These are phyloP conservation scores for Leucophenga varia DNA, from an alignment of 1,140 invertebrate species.

Conservation along the genomic window DNA sequence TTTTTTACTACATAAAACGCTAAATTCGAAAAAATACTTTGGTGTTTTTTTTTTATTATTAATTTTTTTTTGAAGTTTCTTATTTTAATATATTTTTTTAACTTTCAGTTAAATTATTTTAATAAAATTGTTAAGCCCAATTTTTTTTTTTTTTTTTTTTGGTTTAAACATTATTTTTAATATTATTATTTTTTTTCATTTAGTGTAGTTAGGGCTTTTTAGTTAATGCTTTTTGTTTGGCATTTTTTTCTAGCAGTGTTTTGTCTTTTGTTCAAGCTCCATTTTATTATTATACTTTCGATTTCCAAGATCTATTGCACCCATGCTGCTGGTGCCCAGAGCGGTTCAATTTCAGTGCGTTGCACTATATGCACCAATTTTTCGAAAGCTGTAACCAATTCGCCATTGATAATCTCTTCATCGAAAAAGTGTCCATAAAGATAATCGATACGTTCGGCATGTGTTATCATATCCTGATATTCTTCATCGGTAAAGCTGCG, in stretches of 20 bases:
- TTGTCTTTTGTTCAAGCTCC: slow-evolving; percentile 17
- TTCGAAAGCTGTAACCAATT: slow-evolving; percentile 83
- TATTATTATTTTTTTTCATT: no score
- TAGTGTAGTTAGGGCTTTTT: neutral
- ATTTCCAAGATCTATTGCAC: slow-evolving; percentile 75
- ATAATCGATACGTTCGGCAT: slow-evolving; percentile 87
- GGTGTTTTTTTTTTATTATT: no score
- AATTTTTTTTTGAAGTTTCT: slow-evolving; percentile 1
- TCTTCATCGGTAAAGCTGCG: slow-evolving; percentile 93
- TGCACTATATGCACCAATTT: slow-evolving; percentile 81
- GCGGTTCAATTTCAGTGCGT: slow-evolving; percentile 86
- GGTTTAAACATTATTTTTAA: no score
- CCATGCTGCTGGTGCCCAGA: slow-evolving; percentile 96
- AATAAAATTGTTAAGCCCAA: neutral
- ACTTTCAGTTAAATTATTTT: slow-evolving; percentile 2
- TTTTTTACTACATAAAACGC: no score
- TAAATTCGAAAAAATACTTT: no score
- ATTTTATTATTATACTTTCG: slow-evolving; percentile 2
- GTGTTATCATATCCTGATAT: slow-evolving; percentile 85
- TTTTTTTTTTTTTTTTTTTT: no score
- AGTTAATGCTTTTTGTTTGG: neutral
- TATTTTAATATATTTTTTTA: neutral
- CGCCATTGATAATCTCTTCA: slow-evolving; percentile 87
- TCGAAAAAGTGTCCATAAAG: slow-evolving; percentile 95
- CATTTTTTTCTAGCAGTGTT: slow-evolving; percentile 3